Evolutionary conservation across 2,797 vertebrate genomes (phyloP).

Genomic region (Manis crassicaudata): DNA sequence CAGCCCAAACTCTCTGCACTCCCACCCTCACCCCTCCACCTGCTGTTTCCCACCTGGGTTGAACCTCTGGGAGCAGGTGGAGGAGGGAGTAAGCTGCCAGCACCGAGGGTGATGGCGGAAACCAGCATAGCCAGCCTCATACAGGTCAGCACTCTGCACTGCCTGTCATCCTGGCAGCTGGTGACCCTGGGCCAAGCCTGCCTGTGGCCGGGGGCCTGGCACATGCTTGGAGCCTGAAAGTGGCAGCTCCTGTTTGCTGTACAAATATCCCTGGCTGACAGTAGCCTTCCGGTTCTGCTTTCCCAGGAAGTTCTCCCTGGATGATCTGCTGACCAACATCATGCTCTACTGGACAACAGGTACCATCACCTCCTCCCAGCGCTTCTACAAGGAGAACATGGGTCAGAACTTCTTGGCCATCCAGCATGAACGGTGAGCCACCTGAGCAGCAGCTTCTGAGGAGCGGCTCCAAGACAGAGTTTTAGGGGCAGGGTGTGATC

Average conservation of each 20-base stretch:
- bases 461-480: too few relatives aligned
- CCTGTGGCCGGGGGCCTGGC: neutral
- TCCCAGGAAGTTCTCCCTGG: slow-evolving; percentile 86
- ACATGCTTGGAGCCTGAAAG: accelerated
- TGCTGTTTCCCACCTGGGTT: neutral
- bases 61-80: accelerated
- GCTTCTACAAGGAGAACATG: slow-evolving; percentile 87
- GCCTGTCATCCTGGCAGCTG: neutral
- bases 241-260: accelerated
- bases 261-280: neutral
- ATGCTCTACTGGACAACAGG: slow-evolving; percentile 89
- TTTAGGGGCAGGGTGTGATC: neutral
- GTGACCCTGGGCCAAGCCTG: neutral
- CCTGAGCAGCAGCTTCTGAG: neutral
- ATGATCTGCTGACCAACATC: slow-evolving; percentile 87
- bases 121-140: neutral
- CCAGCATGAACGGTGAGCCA: slow-evolving; percentile 82
- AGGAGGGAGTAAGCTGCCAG: neutral
- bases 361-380: slow-evolving; percentile 84
- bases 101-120: neutral
- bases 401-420: slow-evolving; percentile 70
- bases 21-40: neutral
- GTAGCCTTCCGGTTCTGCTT: neutral
- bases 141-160: neutral
- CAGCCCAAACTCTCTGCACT: neutral